phyloP scores from a whole-genome alignment of 2,888 invertebrate genomes.

The Crepidodera aurea region DNA sequence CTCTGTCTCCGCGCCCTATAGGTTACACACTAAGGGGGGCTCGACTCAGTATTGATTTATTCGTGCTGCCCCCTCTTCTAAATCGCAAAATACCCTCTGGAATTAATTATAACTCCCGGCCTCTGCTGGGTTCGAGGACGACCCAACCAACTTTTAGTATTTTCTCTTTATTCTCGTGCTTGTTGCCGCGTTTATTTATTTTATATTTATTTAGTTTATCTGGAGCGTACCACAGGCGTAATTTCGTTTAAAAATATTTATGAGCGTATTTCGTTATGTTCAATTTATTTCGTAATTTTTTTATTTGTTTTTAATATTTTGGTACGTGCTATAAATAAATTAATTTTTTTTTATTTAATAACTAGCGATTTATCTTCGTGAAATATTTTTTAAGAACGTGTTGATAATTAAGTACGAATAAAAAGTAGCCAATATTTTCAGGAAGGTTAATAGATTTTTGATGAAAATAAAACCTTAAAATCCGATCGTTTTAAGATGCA shows the following conservation, averaged over 20 bases:
- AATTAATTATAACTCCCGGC: conserved; percentile 48
- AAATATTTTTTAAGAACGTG: too few species aligned
- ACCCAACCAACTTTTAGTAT: conserved; percentile 33
- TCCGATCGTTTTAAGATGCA: too few species aligned
- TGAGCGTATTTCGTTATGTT: not conserved
- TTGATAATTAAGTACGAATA: too few species aligned
- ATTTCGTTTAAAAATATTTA: conserved; percentile 21
- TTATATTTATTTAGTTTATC: conserved; percentile 29
- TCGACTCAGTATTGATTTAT: conserved; percentile 53
- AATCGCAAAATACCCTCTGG: conserved; percentile 51
- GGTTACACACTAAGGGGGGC: conserved; percentile 49
- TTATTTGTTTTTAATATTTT: conserved; percentile 8
- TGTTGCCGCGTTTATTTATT: conserved; percentile 29
- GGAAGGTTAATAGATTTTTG: too few species aligned
- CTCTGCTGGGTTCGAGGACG: conserved; percentile 33
- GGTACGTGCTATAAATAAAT: too few species aligned
- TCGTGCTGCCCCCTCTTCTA: conserved; percentile 53
- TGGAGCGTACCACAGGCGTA: conserved; percentile 8
- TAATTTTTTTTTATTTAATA: too few species aligned
- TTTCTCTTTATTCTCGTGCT: conserved; percentile 32
- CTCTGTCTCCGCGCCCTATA: conserved; percentile 47
- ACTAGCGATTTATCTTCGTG: too few species aligned
- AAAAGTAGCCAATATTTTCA: too few species aligned
- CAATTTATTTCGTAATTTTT: conserved; percentile 18
- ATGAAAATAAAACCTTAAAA: too few species aligned